Evolutionary conservation across 2,113 vertebrate species (phyloP), one percentile per base, ranked within the genome.

Genomic region (Larimichthys polyactis): DNA sequence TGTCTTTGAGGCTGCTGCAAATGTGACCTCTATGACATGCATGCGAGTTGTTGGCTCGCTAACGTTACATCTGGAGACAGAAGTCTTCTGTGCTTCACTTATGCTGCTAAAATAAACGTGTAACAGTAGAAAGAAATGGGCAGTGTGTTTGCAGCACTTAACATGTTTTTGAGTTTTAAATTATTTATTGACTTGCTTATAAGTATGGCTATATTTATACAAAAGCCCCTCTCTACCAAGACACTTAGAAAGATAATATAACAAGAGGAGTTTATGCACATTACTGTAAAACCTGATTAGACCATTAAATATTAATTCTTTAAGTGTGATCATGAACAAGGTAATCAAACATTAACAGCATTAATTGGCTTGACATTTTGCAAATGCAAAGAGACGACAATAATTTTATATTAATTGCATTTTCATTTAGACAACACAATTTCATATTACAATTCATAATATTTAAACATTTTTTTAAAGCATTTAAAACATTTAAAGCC

Each of bases 21-120:
- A 79, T 51, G 75, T 85, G 62, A 82, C 75, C 75, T 74, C 44
- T 22, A 43, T 57, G 40, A 46, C 20, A 20, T 40, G 71, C 17
- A 58, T 3, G 43, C 3, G 4, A 29, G 36, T 40, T 19, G 36
- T 9, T 57, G 19, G 4, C 36, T 68, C 36, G 11, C 40, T 54
- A 49, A 72, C 36, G 27, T n/a, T 16, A 60, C n/a, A 48, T 16
- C 36, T 54, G 27, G 15, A 60, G 46, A 63, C 20, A 16, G 32
- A 77, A 27, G 44, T 78, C 19, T 49, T 2, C 20, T 9, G 0
- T n/a, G 11, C 27, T 27, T 44, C 46, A 36, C 32, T 36, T 7
- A 36, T 7, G 32, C 20, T 70, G 32, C 48, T 59, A 11, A 68
- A 22, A 68, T 15, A 60, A 40, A 17, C 51, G 12, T 70, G 2